Evolutionary conservation across 2,113 vertebrate genomes (phyloP), one percentile per base, ranked within the genome.

Genomic region (Thymallus thymallus): DNA sequence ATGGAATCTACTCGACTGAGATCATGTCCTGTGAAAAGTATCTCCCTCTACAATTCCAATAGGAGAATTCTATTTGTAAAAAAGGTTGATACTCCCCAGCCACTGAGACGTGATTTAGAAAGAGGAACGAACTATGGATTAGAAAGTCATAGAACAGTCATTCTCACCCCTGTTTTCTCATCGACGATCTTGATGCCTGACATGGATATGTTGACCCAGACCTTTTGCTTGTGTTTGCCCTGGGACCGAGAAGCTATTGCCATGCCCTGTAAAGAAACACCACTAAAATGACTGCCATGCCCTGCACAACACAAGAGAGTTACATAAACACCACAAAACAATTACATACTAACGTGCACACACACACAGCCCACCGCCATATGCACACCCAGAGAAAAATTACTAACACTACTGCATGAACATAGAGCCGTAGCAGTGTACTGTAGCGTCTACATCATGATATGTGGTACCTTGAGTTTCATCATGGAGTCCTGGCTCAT

Each of bases 401-500:
- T 6, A 23, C 45, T 35, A 72, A n/a, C 32, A n/a, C 29, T 5
- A 65, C 18, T 29, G 29, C 29, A 3, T 29, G n/a, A 12, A 70
- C 0, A 64, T 29, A 29, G 29, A 29, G 29, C 29, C 3, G 29
- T 29, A 26, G 24, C 14, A 74, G 5, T 23, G 9, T 12, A 65
- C 35, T 41, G 35, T 41, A 51, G 48, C 14, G 1, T 51, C 48
- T 51, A 16, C 16, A 51, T 51, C 13, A 5, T 51, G 14, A 51
- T 46, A 18, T 24, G 29, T 1, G 65, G 4, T 91, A 98, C 97
- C 96, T 99, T 99, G 0, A 99, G 92, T 74, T 99, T 99, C 97
- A 99, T 99, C 97, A 99, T 99, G 65, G 97, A 98, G 88, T 99
- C 97, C 77, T 99, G 97, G 86, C 95, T 95, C 97, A 99, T 98